phyloP scores from a whole-genome alignment of 1,140 invertebrate genomes.

The Lepidurus couesii region DNA sequence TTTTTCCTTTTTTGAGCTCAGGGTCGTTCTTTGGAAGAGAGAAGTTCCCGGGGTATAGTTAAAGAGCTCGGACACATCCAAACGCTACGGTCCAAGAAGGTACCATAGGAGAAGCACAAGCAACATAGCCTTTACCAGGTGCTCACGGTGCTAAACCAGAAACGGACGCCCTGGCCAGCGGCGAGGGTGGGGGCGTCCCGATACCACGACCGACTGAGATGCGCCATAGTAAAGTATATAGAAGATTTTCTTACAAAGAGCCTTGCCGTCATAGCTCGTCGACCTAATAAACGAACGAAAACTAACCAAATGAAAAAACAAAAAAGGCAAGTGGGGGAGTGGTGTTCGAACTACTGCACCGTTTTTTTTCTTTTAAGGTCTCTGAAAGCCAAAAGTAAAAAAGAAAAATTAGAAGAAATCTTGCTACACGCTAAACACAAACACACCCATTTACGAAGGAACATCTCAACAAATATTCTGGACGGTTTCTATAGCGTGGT shows the following conservation, averaged over 20 bases:
- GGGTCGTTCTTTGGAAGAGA: background rate
- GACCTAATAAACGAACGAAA: background rate
- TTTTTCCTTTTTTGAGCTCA: slow-evolving; percentile 5
- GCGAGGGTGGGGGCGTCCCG: slow-evolving; percentile 13
- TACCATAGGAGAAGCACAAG: background rate
- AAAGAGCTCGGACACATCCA: background rate
- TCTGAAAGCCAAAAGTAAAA: background rate
- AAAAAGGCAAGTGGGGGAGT: background rate
- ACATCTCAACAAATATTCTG: background rate
- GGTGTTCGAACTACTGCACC: background rate
- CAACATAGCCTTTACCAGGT: background rate
- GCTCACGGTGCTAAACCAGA: background rate
- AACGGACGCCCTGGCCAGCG: slow-evolving; percentile 20
- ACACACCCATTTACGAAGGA: background rate
- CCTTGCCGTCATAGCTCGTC: background rate
- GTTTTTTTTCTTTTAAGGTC: background rate
- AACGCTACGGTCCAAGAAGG: background rate
- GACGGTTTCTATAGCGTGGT: background rate
- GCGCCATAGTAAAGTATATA: background rate
- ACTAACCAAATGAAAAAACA: background rate
- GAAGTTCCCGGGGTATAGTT: background rate
- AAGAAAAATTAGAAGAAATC: background rate
- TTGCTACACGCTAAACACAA: background rate
- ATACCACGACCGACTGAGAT: background rate
- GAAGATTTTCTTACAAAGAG: background rate